These are phyloP conservation scores for Tretioscincus oriximinensis DNA, from an alignment of 2,113 vertebrate species.

Conservation along the genomic window DNA sequence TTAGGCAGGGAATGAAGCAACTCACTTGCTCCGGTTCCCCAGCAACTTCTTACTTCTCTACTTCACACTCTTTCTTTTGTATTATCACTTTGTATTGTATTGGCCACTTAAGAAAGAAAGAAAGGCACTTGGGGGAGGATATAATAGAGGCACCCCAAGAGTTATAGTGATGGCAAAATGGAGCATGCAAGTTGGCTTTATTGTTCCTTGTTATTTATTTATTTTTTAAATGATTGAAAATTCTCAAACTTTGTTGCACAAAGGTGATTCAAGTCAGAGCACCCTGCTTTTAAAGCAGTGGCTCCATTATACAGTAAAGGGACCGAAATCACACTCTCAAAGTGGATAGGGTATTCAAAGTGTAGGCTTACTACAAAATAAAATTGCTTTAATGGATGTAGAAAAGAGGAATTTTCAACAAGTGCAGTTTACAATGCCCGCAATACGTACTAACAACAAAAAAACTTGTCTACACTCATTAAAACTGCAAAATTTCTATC, in stretches of 20 bases:
- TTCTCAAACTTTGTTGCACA: background rate
- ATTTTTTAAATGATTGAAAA: background rate
- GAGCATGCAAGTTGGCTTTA: background rate
- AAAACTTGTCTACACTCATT: no score
- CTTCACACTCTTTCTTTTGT: background rate
- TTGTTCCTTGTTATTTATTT: background rate
- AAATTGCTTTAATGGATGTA: no score
- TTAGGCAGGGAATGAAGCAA: accelerated
- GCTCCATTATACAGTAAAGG: background rate
- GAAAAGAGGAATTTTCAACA: no score
- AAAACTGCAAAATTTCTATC: no score
- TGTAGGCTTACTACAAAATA: no score
- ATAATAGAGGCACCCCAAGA: background rate
- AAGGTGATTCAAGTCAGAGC: background rate
- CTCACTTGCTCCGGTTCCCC: accelerated
- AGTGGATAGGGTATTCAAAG: no score
- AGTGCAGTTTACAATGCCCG: no score
- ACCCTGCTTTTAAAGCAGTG: background rate
- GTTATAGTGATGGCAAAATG: accelerated
- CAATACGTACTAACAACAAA: no score
- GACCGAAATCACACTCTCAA: no score
- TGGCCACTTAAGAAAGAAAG: constrained; percentile 25
- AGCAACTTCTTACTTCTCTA: background rate
- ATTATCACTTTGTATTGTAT: background rate
- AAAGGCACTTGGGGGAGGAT: background rate